Percentiles rank a stretch among this genome's conserved stretches.
These are phyloP conservation scores for Cylloceria caligata DNA, from an alignment of 2,888 invertebrate species.

Conservation along the genomic window DNA sequence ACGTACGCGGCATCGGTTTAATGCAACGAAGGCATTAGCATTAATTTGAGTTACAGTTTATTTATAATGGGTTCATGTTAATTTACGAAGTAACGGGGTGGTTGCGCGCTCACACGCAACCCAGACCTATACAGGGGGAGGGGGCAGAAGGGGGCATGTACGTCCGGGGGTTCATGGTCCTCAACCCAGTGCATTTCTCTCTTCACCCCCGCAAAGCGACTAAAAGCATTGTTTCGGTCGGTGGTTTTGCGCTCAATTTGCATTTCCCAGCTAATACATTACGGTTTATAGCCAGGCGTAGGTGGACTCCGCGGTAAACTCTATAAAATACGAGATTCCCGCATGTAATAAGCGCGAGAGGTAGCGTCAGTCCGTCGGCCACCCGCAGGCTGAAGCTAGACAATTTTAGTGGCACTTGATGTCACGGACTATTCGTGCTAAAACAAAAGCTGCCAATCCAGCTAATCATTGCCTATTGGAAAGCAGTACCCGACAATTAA, in stretches of 20 bases:
- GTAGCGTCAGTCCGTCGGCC: conserved; percentile 39
- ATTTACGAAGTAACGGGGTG: conserved; percentile 79
- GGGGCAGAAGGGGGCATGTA: conserved; percentile 28
- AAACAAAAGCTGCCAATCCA: neutral
- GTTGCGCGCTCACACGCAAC: conserved; percentile 41
- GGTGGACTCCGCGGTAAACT: conserved; percentile 75
- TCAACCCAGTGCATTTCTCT: conserved; percentile 31
- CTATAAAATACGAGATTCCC: conserved; percentile 77
- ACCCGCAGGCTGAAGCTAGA: neutral
- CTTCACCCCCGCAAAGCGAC: conserved; percentile 68
- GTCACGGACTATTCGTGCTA: neutral
- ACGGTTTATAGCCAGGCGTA: conserved; percentile 78
- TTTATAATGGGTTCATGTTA: conserved; percentile 82
- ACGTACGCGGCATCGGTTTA: conserved; percentile 76
- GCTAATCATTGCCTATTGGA: conserved; percentile 23
- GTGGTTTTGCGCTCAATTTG: conserved; percentile 82
- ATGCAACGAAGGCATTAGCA: conserved; percentile 79
- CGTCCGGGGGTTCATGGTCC: conserved; percentile 31
- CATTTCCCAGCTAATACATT: conserved; percentile 82
- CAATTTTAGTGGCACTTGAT: conserved; percentile 13
- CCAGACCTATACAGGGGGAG: neutral
- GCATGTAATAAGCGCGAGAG: conserved; percentile 32
- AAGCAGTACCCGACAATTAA: neutral
- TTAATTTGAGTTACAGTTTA: conserved; percentile 82
- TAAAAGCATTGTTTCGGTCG: conserved; percentile 82